Evolutionary conservation across 2,113 vertebrate species (phyloP).

Genomic region (Gallinago jamesoni): DNA sequence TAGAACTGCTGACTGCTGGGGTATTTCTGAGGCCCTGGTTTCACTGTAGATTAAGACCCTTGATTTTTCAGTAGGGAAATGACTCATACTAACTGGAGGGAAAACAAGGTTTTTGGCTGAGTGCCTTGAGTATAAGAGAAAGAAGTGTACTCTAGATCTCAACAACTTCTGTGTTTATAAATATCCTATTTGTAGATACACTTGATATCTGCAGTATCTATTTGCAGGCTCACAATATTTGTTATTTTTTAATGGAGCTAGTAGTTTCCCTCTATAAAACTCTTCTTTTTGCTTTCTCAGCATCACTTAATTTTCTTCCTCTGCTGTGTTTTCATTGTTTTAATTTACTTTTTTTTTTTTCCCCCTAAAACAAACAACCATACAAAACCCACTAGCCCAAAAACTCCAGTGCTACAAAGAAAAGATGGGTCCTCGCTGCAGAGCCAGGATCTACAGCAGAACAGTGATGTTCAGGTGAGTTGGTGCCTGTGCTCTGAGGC

Average conservation of each 20-base stretch:
- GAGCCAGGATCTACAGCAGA: not conserved
- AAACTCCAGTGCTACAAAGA: not conserved
- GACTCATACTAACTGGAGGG: not conserved
- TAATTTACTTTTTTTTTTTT: not conserved
- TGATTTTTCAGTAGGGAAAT: not conserved
- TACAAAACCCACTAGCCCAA: not conserved
- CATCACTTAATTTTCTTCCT: not conserved
- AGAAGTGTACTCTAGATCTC: not conserved
- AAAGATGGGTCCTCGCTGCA: not conserved
- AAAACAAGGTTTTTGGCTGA: not conserved
- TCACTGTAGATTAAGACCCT: not conserved
- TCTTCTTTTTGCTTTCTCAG: not conserved
- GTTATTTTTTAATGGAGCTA: not conserved
- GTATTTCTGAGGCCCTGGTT: not conserved
- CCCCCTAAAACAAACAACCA: not conserved
- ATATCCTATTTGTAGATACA: not conserved
- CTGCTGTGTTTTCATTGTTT: not conserved
- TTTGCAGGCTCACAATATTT: not conserved
- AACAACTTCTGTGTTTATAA: not conserved
- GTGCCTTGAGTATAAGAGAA: not conserved
- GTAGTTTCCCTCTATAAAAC: not conserved
- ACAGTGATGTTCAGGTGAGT: not conserved
- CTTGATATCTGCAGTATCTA: not conserved
- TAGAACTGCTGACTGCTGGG: not conserved
- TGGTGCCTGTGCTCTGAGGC: not conserved